Evolutionary conservation across 2,113 vertebrate genomes (phyloP), one percentile per base, ranked within the genome.

Genomic region (Apeltes quadracus): DNA sequence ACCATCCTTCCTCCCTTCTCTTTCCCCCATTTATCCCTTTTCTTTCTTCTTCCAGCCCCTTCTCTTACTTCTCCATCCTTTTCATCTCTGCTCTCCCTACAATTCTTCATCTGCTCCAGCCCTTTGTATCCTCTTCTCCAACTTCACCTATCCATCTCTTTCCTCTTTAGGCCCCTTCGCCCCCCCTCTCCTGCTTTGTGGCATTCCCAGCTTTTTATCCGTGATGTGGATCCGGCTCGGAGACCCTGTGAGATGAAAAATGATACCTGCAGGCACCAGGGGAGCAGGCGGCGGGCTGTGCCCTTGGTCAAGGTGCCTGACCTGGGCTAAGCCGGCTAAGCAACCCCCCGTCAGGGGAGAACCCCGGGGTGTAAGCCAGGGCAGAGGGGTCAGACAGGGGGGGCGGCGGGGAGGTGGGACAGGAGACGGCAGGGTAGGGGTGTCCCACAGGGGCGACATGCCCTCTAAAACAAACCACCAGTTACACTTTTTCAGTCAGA

Each of bases 231-330:
- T 81, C 78, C 51, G 29, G 69, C 51, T 43, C 22, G 61, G 69
- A 81, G 67, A 78, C 73, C 81, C n/a, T 16, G 67, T 53, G 79
- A 65, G 83, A 68, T 39, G 75, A 61, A 46, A 81, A 84, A 81
- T 78, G 69, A 89, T 86, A 87, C 79, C 72, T 78, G 76, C 74
- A 68, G 84, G 87, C 68, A 34, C 69, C 72, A 27, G 72, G 89
- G 87, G 87, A 85, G 51, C 29, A 55, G 58, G 69, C 72, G 67
- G 53, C 64, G 44, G 84, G 70, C 88, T 85, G 77, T 89, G 88
- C 91, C 89, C 89, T 92, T 92, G 90, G 83, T 89, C 83, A 89
- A 90, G 91, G 89, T 86, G 82, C 75, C 76, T 92, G 92, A 92
- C 91, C 92, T 72, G 87, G 82, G 64, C 81, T 93, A 93, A 93